Percentiles rank a stretch among this genome's conserved stretches.
Evolutionary conservation across 2,797 vertebrate species (phyloP).

Genomic region (Lacerta viridis): DNA sequence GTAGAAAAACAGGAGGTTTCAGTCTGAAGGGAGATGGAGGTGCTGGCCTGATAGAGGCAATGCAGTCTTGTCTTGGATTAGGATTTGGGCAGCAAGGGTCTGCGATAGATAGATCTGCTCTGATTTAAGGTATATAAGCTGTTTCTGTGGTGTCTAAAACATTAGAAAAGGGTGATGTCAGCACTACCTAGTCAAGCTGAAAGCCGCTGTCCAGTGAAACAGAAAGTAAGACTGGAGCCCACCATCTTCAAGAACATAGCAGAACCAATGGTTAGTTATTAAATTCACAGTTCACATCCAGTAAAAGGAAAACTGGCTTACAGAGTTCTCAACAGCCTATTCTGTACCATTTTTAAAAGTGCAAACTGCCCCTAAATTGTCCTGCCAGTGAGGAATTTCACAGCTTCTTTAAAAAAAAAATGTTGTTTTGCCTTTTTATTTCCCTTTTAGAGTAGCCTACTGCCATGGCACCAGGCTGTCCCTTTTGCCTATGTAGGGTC

Average conservation of each 20-base stretch:
- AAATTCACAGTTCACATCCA: not conserved
- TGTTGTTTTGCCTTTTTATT: not conserved
- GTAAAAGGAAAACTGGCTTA: not conserved
- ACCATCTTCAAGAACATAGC: not conserved
- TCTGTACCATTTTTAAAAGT: not conserved
- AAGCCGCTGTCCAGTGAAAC: not conserved
- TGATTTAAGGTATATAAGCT: not conserved
- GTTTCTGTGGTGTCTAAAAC: not conserved
- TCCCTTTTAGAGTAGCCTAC: not conserved
- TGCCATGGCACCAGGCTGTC: not conserved
- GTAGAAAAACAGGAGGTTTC: not conserved
- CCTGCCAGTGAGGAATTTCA: slow-evolving; percentile 3
- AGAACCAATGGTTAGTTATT: not conserved
- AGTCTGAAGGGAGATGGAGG: not conserved
- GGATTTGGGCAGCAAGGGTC: not conserved
- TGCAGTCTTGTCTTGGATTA: not conserved
- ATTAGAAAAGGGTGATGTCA: not conserved
- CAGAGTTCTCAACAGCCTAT: too few relatives aligned
- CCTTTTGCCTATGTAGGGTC: not conserved
- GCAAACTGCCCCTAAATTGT: not conserved
- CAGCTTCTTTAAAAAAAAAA: not conserved
- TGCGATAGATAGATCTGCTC: not conserved
- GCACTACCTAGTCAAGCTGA: not conserved
- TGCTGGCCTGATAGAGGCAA: not conserved
- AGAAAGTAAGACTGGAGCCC: too few relatives aligned